Evolutionary conservation across 2,113 vertebrate genomes (phyloP), one percentile per base, ranked within the genome.

Genomic region (Phocoena sinus): DNA sequence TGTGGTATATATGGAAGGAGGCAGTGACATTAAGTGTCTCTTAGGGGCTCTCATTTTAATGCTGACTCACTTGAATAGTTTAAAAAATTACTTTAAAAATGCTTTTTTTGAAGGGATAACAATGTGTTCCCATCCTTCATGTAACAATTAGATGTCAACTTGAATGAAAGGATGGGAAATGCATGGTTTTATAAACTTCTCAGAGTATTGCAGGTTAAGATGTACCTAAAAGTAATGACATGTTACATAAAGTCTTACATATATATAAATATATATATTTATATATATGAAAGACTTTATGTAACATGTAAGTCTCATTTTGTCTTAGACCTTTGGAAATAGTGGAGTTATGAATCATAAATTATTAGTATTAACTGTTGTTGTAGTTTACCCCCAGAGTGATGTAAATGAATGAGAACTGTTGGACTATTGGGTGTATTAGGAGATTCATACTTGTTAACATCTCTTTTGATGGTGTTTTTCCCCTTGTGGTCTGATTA

Each of bases 61-160:
- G 44, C 20, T 79, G 18, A 89, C 15, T 53, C 23, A 74, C 26
- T 93, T 36, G 38, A 70, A 65, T 65, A 70, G 91, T 96, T 96
- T 71, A 0, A 53, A 93, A 95, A 91, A 31, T 74, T 91, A 86
- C 14, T 53, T 96, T 95, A 33, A 88, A 97, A 90, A 47, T 53
- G 50, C 15, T 5, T 53, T 68, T 87, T 65, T 44, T 47, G 15
- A 93, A 81, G 47, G 70, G 6, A 11, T 87, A 79, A 25, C 6
- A n/a, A 2, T 71, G 4, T 94, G 23, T 70, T 96, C 20, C 77
- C 38, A 62, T 38, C 31, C 11, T 86, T 89, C 28, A 21, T 18
- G 0, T 44, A 86, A 84, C 36, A 73, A 50, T 81, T 56, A 94
- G 62, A 25, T 86, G 36, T 60, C 25, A 95, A 8, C 25, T 62